phyloP scores from a whole-genome alignment of 1,140 invertebrate species.

The Papilio helenus region DNA sequence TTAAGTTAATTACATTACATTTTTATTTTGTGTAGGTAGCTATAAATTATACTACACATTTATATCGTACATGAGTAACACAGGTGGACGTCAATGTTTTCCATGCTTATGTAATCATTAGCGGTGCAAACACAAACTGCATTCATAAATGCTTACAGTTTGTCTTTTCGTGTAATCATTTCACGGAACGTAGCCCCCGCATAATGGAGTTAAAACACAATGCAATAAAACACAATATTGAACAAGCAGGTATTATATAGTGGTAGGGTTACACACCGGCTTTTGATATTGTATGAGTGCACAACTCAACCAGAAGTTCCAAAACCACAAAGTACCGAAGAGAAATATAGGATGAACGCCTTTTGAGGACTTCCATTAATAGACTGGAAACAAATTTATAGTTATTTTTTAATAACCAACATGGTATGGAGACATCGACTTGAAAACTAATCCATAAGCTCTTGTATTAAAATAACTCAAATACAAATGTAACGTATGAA shows the following conservation, averaged over 20 bases:
- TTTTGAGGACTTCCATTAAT: background rate
- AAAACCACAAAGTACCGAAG: background rate
- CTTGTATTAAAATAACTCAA: no score
- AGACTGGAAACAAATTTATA: no score
- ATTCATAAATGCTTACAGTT: constrained; percentile 26
- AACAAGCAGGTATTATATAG: constrained; percentile 3
- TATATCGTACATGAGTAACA: background rate
- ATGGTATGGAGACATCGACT: background rate
- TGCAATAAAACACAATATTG: constrained; percentile 26
- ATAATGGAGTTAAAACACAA: constrained; percentile 26
- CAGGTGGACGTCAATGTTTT: constrained; percentile 16
- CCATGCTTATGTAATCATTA: constrained; percentile 14
- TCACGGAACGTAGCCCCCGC: constrained; percentile 14
- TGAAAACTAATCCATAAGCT: background rate
- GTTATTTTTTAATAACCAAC: no score
- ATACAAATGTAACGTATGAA: background rate
- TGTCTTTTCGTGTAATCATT: constrained; percentile 24
- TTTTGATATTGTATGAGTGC: background rate
- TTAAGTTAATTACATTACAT: background rate
- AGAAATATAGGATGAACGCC: background rate
- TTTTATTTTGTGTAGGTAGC: background rate
- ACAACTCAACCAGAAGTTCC: background rate
- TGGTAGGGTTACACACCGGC: background rate
- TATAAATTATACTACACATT: background rate
- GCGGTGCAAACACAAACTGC: constrained; percentile 20